Conservation (phyloP, 2,888 invertebrate genomes). For the Lycaena phlaeas region DNA sequence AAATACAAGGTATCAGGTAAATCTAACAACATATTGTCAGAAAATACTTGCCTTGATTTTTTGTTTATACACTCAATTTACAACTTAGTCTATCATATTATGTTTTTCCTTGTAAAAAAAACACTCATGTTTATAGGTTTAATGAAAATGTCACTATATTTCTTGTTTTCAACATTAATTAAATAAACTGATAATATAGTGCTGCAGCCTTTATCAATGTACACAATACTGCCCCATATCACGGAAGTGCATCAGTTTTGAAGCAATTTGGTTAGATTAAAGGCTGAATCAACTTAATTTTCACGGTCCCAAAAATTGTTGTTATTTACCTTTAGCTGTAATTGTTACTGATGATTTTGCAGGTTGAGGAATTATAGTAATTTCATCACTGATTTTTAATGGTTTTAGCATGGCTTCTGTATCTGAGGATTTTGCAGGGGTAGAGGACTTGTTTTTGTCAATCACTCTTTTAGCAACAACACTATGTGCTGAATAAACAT, state of each 20-base stretch:
- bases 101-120: slow-evolving; percentile 39
- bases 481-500: slow-evolving; percentile 95
- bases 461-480: slow-evolving; percentile 91
- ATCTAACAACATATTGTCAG: slow-evolving; percentile 28
- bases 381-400: slow-evolving; percentile 91
- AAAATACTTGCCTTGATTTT: slow-evolving; percentile 33
- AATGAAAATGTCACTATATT: slow-evolving; percentile 45
- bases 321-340: slow-evolving; percentile 65
- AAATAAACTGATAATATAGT: slow-evolving; percentile 41
- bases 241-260: slow-evolving; percentile 40
- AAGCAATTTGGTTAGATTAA: slow-evolving; percentile 29
- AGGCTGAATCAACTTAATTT: slow-evolving; percentile 25
- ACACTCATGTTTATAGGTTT: slow-evolving; percentile 43
- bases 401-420: slow-evolving; percentile 83
- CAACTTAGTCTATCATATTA: slow-evolving; percentile 33
- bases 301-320: slow-evolving; percentile 31
- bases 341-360: slow-evolving; percentile 68
- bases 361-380: slow-evolving; percentile 93
- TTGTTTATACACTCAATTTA: slow-evolving; percentile 49
- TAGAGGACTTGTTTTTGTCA: slow-evolving; percentile 78
- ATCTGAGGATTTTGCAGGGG: slow-evolving; percentile 37
- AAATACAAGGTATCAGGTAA: slow-evolving; percentile 30
- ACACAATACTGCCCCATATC: slow-evolving; percentile 60
- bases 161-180: slow-evolving; percentile 35
- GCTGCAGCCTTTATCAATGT: slow-evolving; percentile 42